Base-by-base conservation (phyloP, 2,888 invertebrate species). In the Drosophila testacea region DNA sequence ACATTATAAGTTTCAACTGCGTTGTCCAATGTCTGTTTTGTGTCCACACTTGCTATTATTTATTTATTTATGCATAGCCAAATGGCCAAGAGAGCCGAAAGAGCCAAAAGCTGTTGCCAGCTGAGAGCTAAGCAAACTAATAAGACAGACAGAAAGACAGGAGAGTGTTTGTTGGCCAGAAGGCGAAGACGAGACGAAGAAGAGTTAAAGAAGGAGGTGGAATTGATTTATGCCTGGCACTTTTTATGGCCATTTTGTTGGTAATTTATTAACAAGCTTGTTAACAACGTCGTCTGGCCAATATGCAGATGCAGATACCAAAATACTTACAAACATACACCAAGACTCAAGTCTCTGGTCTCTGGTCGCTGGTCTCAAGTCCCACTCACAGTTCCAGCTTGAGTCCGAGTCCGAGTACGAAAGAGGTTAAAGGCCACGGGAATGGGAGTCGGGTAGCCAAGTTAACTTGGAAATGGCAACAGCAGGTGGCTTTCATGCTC, bases 231-330 rank as follows among this genome's bases (percentile, higher is more conserved):
- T 87, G 83, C 76, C 72, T 86, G 87, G 85, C 88, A 87, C 79
- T 84, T 88, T 86, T 86, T 85, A 86, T 88, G 82, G 83, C 87
- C 83, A 86, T 88, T 88, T 87, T 86, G 87, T 88, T 86, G 84
- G 82, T 87, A 86, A 88, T 88, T 88, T 88, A 87, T 86, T 86
- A 87, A 87, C 87, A 87, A 88, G 88, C 87, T 87, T 88, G 87
- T 88, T 88, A 87, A 87, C 88, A 87, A 84, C 78, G 72, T 77
- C 73, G 71, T 73, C 61, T 70, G 72, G 69, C 74, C 81, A 80
- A 78, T 75, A 79, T 79, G 74, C 79, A 80, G 68, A 81, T 81
- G 78, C 75, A 78, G 78, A 76, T 78, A 78, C 59, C 51, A 54
- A 65, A 69, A 60, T 22, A 22, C 22, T 22, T 22, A 22, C 63